Conservation (phyloP, 2,113 vertebrate genomes). For the Saccopteryx bilineata region DNA sequence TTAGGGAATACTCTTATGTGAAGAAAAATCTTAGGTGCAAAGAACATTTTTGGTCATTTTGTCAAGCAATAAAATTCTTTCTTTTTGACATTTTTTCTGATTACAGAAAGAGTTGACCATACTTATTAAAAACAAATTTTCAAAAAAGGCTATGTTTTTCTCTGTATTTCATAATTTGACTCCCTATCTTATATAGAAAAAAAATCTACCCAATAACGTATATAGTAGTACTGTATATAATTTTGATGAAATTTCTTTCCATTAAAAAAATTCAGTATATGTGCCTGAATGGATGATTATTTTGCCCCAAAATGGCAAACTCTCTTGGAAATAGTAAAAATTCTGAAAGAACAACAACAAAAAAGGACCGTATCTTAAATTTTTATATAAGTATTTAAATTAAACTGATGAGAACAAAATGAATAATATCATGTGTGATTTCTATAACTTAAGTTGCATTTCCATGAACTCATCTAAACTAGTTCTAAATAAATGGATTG, state of each 20-base stretch:
- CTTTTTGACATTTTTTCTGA: slow-evolving; percentile 14
- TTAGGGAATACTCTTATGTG: background rate
- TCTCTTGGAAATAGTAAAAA: slow-evolving; percentile 47
- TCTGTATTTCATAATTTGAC: slow-evolving; percentile 13
- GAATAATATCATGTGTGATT: background rate
- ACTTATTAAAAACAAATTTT: slow-evolving; percentile 46
- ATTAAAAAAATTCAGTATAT: slow-evolving; percentile 9
- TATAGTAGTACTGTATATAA: background rate
- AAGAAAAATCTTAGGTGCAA: slow-evolving; percentile 37
- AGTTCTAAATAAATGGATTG: slow-evolving; percentile 26
- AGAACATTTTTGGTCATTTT: slow-evolving; percentile 50
- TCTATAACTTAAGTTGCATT: background rate
- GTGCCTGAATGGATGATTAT: background rate
- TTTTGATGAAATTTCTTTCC: slow-evolving; percentile 29
- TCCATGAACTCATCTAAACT: background rate
- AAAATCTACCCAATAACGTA: background rate
- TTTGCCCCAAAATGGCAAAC: slow-evolving; percentile 7
- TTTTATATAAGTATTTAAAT: background rate
- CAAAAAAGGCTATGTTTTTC: background rate
- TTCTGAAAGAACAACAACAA: background rate
- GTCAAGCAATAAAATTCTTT: slow-evolving; percentile 38
- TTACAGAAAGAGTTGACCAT: slow-evolving; percentile 17
- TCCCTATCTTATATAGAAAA: background rate
- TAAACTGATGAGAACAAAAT: slow-evolving; percentile 16
- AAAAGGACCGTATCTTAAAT: background rate